Evolutionary conservation across 2,113 vertebrate genomes (phyloP).

Genomic region (Phodopus roborovskii): DNA sequence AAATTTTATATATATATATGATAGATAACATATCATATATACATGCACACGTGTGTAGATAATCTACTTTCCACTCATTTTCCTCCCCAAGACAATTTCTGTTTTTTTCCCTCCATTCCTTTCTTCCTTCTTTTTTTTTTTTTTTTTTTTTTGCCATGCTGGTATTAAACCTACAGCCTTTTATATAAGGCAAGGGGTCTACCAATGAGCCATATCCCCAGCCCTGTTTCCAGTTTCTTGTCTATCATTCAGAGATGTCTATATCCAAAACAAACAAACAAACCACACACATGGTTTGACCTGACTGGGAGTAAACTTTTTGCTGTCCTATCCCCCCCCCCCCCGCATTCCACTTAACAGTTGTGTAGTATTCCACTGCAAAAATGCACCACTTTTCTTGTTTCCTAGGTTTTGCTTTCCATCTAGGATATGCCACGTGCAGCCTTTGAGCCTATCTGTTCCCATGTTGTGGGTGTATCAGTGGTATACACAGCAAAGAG

Average conservation of each 20-base stretch:
- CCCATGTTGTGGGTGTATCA: neutral
- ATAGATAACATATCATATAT: neutral
- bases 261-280: neutral
- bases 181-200: neutral
- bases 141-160: neutral
- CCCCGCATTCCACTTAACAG: neutral
- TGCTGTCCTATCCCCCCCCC: neutral
- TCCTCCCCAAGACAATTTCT: conserved; percentile 11
- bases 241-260: conserved; percentile 1
- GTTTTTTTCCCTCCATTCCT: rapidly evolving
- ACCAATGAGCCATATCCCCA: neutral
- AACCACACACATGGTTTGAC: neutral
- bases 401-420: neutral
- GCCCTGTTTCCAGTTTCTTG: neutral
- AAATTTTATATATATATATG: neutral
- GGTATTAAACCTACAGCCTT: neutral
- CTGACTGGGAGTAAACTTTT: neutral
- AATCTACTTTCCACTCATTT: neutral
- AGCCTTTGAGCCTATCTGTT: neutral
- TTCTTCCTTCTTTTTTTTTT: rapidly evolving
- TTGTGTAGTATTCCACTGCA: neutral
- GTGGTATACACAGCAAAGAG: neutral
- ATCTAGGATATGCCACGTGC: neutral
- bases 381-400: neutral
- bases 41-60: neutral